Conservation (phyloP, 2,113 vertebrate genomes). For the Laterallus jamaicensis region DNA sequence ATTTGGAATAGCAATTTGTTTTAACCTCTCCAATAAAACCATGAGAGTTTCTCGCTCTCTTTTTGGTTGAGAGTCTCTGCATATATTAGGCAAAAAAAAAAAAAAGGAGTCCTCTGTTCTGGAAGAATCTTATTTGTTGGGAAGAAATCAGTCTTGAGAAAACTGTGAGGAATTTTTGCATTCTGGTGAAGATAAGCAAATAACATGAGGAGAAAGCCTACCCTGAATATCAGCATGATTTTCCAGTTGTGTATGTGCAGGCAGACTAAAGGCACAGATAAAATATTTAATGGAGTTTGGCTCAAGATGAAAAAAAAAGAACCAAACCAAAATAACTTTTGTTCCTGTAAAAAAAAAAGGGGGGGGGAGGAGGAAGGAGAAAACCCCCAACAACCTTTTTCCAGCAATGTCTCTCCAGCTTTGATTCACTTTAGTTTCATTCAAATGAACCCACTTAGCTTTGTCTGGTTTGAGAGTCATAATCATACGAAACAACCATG, state of each 20-base stretch:
- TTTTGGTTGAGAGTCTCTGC: neutral
- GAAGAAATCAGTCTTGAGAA: neutral
- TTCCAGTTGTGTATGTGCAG: neutral
- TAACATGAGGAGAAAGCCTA: neutral
- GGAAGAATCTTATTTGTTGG: neutral
- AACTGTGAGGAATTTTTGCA: neutral
- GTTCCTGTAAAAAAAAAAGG: neutral
- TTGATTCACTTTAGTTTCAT: slow-evolving; percentile 56
- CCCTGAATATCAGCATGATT: neutral
- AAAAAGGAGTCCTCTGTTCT: neutral
- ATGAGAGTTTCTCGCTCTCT: neutral
- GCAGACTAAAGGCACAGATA: neutral
- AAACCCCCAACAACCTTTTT: neutral
- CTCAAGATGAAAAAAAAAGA: slow-evolving; percentile 24
- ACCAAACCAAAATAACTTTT: slow-evolving; percentile 23
- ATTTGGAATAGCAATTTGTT: slow-evolving; percentile 16
- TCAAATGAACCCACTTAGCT: slow-evolving; percentile 37
- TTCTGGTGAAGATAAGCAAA: neutral
- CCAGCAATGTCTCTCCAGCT: slow-evolving; percentile 8
- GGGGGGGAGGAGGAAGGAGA: neutral
- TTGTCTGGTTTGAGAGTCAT: slow-evolving; percentile 48
- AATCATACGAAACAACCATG: neutral
- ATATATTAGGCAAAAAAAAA: neutral
- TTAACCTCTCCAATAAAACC: slow-evolving; percentile 2
- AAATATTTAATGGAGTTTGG: slow-evolving; percentile 42